phyloP scores from a whole-genome alignment of 1,140 invertebrate genomes.

The Hyles euphorbiae region DNA sequence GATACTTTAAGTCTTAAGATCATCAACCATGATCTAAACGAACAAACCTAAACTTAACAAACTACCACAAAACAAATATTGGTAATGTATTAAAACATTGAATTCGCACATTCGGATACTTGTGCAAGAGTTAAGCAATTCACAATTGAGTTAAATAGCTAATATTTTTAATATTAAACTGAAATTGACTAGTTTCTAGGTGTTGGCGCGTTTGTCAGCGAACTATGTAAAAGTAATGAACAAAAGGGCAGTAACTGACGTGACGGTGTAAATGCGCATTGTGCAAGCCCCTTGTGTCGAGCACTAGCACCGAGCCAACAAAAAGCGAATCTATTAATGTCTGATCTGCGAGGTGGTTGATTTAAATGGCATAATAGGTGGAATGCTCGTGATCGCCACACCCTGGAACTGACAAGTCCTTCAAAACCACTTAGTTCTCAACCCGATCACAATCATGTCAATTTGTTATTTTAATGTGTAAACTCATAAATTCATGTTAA shows the following conservation, averaged over 20 bases:
- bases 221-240: no score
- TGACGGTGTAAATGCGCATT: background rate
- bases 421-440: conserved; percentile 52
- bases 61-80: no score
- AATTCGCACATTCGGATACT: no score
- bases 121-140: no score
- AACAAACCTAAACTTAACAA: no score
- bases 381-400: conserved; percentile 58
- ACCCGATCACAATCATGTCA: conserved; percentile 50
- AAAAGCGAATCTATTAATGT: conserved; percentile 37
- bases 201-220: no score
- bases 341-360: conserved; percentile 34
- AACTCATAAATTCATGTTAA: conserved; percentile 45
- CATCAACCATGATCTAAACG: no score
- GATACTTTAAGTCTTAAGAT: no score
- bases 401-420: conserved; percentile 52
- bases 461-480: conserved; percentile 64
- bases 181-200: no score
- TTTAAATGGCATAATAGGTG: conserved; percentile 14
- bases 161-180: no score
- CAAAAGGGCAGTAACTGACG: conserved; percentile 6
- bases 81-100: no score
- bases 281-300: conserved; percentile 6
- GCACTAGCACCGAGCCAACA: conserved; percentile 19
- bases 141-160: no score